Base-by-base conservation (phyloP, 2,888 invertebrate species). In the Drosophila peninsularis region DNA sequence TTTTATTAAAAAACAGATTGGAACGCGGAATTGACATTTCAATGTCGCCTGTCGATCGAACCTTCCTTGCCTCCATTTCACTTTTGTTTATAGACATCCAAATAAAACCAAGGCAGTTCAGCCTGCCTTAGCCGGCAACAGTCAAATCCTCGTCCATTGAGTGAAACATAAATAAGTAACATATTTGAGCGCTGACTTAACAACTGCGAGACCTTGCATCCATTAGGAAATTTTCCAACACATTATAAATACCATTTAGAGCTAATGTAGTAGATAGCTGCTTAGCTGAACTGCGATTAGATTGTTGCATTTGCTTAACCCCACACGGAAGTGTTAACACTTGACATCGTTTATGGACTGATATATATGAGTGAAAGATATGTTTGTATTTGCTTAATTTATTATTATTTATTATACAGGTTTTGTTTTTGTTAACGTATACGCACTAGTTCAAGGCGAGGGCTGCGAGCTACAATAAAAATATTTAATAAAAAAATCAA, bases 371-470 rank as follows among this genome's bases (percentile, higher is more conserved):
- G 69, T n/a, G 55, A 55, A 61, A 37, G 44, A 70, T 36, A 39
- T 24, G 10, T 50, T 14, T 50, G 10, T 30, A 17, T 32, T 65
- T 34, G 57, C 49, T 36, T 50, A 30, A 37, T 37, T 52, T 55
- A 27, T 57, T 50, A 32, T 36, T 57, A 71, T 67, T 60, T 53
- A 62, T 61, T 37, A 36, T 54, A 57, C 42, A 27, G 13, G 56
- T 56, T 39, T 62, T 27, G 27, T 10, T 30, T 30, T 17, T 37
- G 32, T 44, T 30, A 30, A 36, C 50, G 41, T 24, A 50, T 37
- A 65, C 71, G 80, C 78, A 88, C 80, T 85, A 85, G 86, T 78
- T 85, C 83, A 88, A 88, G 83, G 83, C 56, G 62, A 69, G 37
- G 55, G 60, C 69, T 47, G 42, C 49, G 21, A 49, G 24, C 54